Evolutionary conservation across 1,140 invertebrate genomes (phyloP).

Genomic region (Halictus rubicundus): DNA sequence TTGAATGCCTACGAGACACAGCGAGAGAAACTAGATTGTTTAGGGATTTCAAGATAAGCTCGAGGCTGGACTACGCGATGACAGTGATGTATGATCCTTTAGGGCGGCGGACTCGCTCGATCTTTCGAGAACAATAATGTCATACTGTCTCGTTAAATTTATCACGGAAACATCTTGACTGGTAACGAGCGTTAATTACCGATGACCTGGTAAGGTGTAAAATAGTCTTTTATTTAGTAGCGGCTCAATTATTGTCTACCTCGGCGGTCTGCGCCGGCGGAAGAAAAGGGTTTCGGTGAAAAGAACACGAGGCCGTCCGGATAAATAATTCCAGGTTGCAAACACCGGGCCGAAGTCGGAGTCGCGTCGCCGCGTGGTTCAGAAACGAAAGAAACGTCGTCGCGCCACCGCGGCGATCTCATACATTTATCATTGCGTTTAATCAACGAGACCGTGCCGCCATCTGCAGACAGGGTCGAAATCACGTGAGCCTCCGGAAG

Average conservation of each 20-base stretch:
- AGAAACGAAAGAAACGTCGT: too few species aligned
- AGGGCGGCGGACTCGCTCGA: conserved; percentile 3
- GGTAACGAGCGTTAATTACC: not conserved
- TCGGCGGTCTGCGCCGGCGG: too few species aligned
- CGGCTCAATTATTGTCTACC: too few species aligned
- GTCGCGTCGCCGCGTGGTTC: not conserved
- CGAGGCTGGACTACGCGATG: not conserved
- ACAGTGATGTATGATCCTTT: conserved; percentile 10
- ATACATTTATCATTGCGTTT: conserved; percentile 47
- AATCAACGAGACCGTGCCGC: conserved; percentile 30
- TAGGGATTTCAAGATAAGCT: conserved; percentile 29
- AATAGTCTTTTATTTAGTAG: too few species aligned
- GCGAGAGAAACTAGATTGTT: conserved; percentile 26
- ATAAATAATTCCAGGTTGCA: too few species aligned
- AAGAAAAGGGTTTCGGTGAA: too few species aligned
- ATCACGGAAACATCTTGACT: not conserved
- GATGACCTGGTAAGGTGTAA: not conserved
- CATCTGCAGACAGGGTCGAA: conserved; percentile 39
- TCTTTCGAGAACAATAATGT: not conserved
- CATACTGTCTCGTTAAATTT: not conserved
- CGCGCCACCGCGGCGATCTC: not conserved
- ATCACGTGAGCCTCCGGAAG: conserved; percentile 20
- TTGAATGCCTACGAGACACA: not conserved
- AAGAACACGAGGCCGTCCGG: too few species aligned
- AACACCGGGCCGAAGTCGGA: too few species aligned